Evolutionary conservation across 35 echinoderm and acorn worm species (phyloP).

Genomic region (Patiria miniata): DNA sequence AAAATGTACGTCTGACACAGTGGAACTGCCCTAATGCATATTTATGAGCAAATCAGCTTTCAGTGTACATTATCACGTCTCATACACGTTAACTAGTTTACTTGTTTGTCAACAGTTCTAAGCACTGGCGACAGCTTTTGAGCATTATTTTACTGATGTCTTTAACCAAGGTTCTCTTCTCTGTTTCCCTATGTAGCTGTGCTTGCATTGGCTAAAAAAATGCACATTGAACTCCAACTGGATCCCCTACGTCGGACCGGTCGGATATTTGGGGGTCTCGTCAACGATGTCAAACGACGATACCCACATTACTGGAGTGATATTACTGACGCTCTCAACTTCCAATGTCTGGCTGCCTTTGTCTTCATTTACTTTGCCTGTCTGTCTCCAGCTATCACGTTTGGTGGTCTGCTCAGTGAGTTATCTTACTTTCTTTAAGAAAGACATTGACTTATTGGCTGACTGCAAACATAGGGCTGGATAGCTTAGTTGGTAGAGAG

Average conservation of each 20-base stretch:
- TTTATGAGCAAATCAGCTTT: too few species aligned
- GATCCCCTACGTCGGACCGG: constrained; percentile 93
- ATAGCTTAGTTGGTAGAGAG: too few species aligned
- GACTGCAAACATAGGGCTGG: neutral
- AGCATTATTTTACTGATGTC: too few species aligned
- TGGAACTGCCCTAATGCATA: too few species aligned
- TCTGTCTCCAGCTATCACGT: constrained; percentile 94
- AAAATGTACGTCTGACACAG: too few species aligned
- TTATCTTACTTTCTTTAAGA: neutral
- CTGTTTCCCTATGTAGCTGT: neutral
- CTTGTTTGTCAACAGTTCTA: too few species aligned
- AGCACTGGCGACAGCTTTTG: too few species aligned
- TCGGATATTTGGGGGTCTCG: constrained; percentile 82
- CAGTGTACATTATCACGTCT: too few species aligned
- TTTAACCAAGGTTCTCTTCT: neutral
- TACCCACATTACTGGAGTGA: constrained; percentile 80
- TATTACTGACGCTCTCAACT: constrained; percentile 79
- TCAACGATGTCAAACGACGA: constrained; percentile 77
- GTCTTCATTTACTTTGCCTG: constrained; percentile 95
- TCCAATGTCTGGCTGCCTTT: constrained; percentile 91
- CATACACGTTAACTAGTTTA: too few species aligned
- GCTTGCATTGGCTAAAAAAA: neutral
- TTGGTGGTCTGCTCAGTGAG: constrained; percentile 96
- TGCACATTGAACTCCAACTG: neutral
- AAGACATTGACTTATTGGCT: neutral